Evolutionary conservation across 2,888 invertebrate species (phyloP).

Genomic region (Exephanes ischioxanthus): DNA sequence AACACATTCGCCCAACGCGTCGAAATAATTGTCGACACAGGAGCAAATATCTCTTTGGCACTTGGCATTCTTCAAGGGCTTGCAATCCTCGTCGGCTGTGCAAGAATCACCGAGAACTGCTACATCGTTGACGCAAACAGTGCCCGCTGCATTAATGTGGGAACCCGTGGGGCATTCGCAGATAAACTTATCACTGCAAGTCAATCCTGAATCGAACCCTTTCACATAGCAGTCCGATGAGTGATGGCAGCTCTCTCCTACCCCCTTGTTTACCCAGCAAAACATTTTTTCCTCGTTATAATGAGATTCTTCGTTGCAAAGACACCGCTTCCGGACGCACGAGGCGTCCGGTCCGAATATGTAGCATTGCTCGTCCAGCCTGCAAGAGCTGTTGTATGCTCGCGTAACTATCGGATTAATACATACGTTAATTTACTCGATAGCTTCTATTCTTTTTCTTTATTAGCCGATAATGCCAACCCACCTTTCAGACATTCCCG

Average conservation of each 20-base stretch:
- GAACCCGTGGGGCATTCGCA: constrained; percentile 74
- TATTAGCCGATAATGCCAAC: not conserved
- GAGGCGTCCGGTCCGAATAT: constrained; percentile 77
- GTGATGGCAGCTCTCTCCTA: constrained; percentile 72
- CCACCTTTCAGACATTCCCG: constrained; percentile 76
- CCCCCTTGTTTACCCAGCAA: constrained; percentile 78
- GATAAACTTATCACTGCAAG: constrained; percentile 66
- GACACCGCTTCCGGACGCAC: constrained; percentile 72
- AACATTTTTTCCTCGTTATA: constrained; percentile 73
- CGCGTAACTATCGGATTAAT: constrained; percentile 67
- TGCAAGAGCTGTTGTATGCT: constrained; percentile 70
- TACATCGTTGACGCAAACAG: constrained; percentile 67
- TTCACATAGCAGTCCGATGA: constrained; percentile 74
- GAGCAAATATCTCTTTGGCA: constrained; percentile 68
- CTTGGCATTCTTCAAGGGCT: constrained; percentile 32
- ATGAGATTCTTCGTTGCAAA: constrained; percentile 76
- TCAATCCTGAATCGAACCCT: constrained; percentile 48
- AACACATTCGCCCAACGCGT: constrained; percentile 63
- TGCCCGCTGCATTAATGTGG: constrained; percentile 62
- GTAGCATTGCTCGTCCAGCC: constrained; percentile 73
- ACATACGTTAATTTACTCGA: not conserved
- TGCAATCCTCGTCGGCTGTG: constrained; percentile 70
- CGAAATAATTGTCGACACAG: constrained; percentile 69
- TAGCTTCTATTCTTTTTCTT: not conserved
- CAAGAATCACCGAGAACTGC: constrained; percentile 71